A percentile compares a stretch with the other conserved stretches of the same genome.
Conservation (phyloP, 2,113 vertebrate genomes). For the Etheostoma cragini region DNA sequence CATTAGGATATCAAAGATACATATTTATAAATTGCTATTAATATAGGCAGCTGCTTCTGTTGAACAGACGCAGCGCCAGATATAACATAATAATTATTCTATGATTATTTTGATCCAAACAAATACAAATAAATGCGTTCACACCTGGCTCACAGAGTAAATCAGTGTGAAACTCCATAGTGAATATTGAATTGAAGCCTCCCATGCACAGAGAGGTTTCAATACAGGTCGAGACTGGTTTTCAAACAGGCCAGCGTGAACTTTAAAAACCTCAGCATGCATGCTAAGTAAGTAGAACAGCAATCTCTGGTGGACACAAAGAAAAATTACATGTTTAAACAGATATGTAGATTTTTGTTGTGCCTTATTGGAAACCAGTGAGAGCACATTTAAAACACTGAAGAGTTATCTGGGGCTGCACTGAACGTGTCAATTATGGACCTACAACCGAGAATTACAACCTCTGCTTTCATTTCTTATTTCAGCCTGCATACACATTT, state of each 20-base stretch:
- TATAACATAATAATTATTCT: conserved; percentile 82
- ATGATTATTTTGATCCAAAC: conserved; percentile 74
- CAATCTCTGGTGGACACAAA: conserved; percentile 56
- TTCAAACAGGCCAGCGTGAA: conserved; percentile 74
- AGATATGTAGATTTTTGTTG: conserved; percentile 12
- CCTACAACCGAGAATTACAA: conserved; percentile 36
- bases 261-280: conserved; percentile 66
- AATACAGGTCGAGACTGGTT: conserved; percentile 80
- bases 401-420: conserved; percentile 25
- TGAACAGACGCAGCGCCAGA: conserved; percentile 58
- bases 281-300: conserved; percentile 58
- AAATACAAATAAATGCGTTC: conserved; percentile 73
- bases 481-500: conserved; percentile 44
- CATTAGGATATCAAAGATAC: conserved; percentile 82
- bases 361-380: conserved; percentile 19
- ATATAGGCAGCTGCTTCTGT: conserved; percentile 71
- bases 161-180: conserved; percentile 65
- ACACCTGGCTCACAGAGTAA: conserved; percentile 51
- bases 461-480: conserved; percentile 28
- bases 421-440: conserved; percentile 41
- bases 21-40: conserved; percentile 81
- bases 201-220: conserved; percentile 85
- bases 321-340: conserved; percentile 21
- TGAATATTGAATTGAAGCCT: conserved; percentile 79
- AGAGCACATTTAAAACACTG: conserved; percentile 10